These are phyloP conservation scores for Masnerella sp. DNA, from an alignment of 2,888 invertebrate species.

Conservation along the genomic window DNA sequence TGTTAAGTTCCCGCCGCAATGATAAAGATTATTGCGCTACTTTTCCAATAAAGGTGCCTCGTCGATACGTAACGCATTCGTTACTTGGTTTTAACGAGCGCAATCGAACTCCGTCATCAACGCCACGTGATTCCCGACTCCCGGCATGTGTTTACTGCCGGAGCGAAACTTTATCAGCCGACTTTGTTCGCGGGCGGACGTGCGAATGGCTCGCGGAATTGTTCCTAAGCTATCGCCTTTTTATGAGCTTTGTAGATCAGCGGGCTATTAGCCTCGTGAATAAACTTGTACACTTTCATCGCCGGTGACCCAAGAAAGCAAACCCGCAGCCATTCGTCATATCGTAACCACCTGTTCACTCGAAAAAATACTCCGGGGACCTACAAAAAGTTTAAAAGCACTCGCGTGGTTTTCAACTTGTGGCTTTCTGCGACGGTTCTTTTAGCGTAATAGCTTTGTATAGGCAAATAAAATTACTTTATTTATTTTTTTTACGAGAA, in stretches of 20 bases:
- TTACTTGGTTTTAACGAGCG: constrained; percentile 7
- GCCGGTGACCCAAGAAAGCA: constrained; percentile 9
- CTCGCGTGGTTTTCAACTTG: no score
- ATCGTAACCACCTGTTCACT: constrained; percentile 20
- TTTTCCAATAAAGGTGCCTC: constrained; percentile 24
- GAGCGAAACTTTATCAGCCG: constrained; percentile 43
- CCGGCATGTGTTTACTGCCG: constrained; percentile 35
- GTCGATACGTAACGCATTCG: constrained; percentile 12
- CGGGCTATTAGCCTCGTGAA: constrained; percentile 21
- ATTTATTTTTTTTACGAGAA: no score
- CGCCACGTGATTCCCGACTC: constrained; percentile 23
- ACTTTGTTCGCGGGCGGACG: constrained; percentile 46
- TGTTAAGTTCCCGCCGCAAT: constrained; percentile 14
- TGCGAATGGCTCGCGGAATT: constrained; percentile 54
- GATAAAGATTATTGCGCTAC: constrained; percentile 27
- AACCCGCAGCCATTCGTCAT: constrained; percentile 19
- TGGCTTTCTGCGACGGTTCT: no score
- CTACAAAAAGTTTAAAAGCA: no score
- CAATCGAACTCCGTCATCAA: no score
- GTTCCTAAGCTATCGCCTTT: constrained; percentile 62
- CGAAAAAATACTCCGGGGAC: background rate
- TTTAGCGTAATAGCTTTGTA: no score
- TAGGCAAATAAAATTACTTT: no score
- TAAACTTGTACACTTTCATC: constrained; percentile 36
- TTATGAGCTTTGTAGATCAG: constrained; percentile 59